These are phyloP conservation scores for Melieria crassipennis DNA, from an alignment of 2,888 invertebrate genomes.

Conservation along the genomic window DNA sequence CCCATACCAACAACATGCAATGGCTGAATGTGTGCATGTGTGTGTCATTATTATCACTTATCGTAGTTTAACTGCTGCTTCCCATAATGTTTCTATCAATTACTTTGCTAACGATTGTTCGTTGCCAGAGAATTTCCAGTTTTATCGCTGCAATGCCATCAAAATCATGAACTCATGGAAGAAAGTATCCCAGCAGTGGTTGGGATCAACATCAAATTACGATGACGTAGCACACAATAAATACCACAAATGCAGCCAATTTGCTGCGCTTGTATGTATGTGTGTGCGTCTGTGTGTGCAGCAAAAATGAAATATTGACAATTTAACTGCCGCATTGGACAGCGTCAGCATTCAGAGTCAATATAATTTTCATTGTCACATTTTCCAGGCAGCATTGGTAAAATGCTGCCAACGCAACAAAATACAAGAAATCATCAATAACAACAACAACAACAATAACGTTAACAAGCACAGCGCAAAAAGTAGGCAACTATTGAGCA, in stretches of 20 bases:
- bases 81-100: too few species aligned
- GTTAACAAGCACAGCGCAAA: neutral
- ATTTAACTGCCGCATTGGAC: constrained; percentile 24
- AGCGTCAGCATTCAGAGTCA: constrained; percentile 19
- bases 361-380: constrained; percentile 33
- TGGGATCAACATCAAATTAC: too few species aligned
- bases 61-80: too few species aligned
- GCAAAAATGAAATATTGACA: constrained; percentile 34
- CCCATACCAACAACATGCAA: too few species aligned
- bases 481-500: constrained; percentile 22
- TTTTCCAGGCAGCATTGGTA: neutral
- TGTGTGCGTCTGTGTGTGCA: neutral
- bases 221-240: neutral
- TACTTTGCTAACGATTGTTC: too few species aligned
- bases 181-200: too few species aligned
- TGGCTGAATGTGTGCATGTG: too few species aligned
- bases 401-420: neutral
- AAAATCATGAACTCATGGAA: too few species aligned
- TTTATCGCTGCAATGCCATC: too few species aligned
- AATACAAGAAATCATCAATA: constrained; percentile 1
- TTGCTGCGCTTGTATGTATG: constrained; percentile 3
- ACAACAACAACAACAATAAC: neutral
- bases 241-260: constrained; percentile 20
- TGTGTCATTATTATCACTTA: too few species aligned
- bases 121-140: too few species aligned